Conservation (phyloP, 2,797 vertebrate species). For the Melanotaenia parkinsoni region DNA sequence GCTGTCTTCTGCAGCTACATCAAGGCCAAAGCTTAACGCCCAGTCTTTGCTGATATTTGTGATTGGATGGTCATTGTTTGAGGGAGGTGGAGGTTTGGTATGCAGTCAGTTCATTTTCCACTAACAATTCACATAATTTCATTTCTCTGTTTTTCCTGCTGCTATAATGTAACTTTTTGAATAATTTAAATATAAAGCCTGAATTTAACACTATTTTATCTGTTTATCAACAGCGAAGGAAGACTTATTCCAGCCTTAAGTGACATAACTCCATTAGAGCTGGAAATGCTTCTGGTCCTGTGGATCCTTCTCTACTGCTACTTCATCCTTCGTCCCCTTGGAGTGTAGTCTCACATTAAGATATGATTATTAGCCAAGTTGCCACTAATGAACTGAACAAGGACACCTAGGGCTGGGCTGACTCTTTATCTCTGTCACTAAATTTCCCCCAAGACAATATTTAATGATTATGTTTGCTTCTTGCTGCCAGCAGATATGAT, state of each 20-base stretch:
- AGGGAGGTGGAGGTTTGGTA: neutral
- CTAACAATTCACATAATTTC: neutral
- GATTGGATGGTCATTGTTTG: neutral
- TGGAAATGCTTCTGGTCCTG: slow-evolving; percentile 61
- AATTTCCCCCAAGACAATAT: slow-evolving; percentile 54
- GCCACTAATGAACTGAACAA: slow-evolving; percentile 49
- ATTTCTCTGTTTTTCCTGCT: slow-evolving; percentile 1
- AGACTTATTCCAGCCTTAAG: slow-evolving; percentile 28
- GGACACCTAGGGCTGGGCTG: slow-evolving; percentile 18
- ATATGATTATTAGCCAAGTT: slow-evolving; percentile 52
- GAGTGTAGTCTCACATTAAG: slow-evolving; percentile 26
- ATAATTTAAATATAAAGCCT: neutral
- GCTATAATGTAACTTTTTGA: neutral
- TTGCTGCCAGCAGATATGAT: slow-evolving; percentile 32
- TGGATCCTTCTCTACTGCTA: slow-evolving; percentile 77
- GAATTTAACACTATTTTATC: slow-evolving; percentile 28
- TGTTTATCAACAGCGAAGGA: slow-evolving; percentile 37
- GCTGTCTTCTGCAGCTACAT: too few species aligned
- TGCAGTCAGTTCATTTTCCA: neutral
- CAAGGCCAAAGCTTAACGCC: too few species aligned
- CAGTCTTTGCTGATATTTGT: neutral
- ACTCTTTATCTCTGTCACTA: slow-evolving; percentile 53
- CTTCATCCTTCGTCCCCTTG: slow-evolving; percentile 56
- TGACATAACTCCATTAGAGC: slow-evolving; percentile 56
- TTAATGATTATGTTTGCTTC: slow-evolving; percentile 54